Evolutionary conservation across 2,113 vertebrate genomes (phyloP), one percentile per base, ranked within the genome.

Genomic region (Pelobates fuscus): DNA sequence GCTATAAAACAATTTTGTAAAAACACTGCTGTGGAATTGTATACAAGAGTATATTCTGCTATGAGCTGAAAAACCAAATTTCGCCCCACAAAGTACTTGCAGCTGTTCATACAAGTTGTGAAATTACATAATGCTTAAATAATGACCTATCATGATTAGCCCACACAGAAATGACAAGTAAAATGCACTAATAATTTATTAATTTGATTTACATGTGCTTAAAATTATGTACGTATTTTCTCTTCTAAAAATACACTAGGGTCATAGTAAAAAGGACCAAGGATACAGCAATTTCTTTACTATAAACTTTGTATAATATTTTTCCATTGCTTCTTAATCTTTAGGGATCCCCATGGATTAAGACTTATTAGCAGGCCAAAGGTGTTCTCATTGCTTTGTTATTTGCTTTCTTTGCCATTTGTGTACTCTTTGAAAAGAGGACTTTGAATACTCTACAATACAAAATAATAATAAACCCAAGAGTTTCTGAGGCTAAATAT

Each of bases 51-150:
- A 60, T 63, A 65, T 74, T 57, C 49, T 20, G 43, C 62, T 54
- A 57, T 57, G 62, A 74, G 64, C 63, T 65, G 61, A 49, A 76
- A 66, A 58, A 61, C 57, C 32, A 61, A 68, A 46, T 67, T 24
- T 71, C 82, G 70, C 81, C 78, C 82, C 78, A 80, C 80, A 88
- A 89, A 91, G 82, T 82, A 88, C 82, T 88, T 87, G 80, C 83
- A 89, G 89, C 87, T 90, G 82, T 87, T 83, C 79, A 84, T 80
- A 88, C 84, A 89, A 83, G 72, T 83, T 88, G 81, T 87, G 84
- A 82, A 90, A 88, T 85, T 88, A 84, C 80, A 87, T 85, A 87
- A 87, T 86, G 80, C 86, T 88, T 87, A 86, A 89, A 90, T 86
- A 91, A 89, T 86, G 81, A 89, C 83, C 80, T 85, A 86, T 85